Conservation (phyloP, 92 coral and sea anemone species). For the Bergia puertoricense region DNA sequence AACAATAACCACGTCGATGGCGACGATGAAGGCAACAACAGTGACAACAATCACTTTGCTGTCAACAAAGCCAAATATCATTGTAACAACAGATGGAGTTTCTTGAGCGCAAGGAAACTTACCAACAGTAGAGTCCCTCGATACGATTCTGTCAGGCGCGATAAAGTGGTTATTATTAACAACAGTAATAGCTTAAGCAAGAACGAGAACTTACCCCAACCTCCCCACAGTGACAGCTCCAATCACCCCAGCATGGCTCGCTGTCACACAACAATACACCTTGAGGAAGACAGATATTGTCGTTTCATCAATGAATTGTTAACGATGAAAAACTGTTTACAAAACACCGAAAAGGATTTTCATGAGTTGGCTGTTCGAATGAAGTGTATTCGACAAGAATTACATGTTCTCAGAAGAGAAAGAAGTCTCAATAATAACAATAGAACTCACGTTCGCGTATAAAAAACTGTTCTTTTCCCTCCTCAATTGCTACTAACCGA, state of each 20-base stretch:
- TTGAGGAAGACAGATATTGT: background rate
- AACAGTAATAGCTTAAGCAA: background rate
- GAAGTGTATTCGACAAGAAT: background rate
- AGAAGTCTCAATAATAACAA: background rate
- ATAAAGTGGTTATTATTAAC: background rate
- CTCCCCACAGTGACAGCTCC: background rate
- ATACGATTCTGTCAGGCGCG: background rate
- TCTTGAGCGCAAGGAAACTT: background rate
- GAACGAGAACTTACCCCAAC: too few species aligned
- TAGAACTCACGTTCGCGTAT: background rate
- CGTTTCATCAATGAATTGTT: slow-evolving; percentile 6
- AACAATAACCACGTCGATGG: background rate
- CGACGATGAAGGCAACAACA: background rate
- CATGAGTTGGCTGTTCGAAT: background rate
- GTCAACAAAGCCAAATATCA: background rate
- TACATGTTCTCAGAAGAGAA: background rate
- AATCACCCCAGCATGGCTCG: background rate
- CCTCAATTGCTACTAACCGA: background rate
- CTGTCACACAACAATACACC: background rate
- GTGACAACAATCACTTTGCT: background rate
- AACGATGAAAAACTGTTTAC: background rate
- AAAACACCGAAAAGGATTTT: slow-evolving; percentile 21
- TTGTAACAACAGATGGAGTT: background rate
- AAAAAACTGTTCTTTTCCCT: background rate
- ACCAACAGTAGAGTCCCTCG: background rate